Base-by-base conservation (phyloP, 2,888 invertebrate genomes). In the Gari tellinella region DNA sequence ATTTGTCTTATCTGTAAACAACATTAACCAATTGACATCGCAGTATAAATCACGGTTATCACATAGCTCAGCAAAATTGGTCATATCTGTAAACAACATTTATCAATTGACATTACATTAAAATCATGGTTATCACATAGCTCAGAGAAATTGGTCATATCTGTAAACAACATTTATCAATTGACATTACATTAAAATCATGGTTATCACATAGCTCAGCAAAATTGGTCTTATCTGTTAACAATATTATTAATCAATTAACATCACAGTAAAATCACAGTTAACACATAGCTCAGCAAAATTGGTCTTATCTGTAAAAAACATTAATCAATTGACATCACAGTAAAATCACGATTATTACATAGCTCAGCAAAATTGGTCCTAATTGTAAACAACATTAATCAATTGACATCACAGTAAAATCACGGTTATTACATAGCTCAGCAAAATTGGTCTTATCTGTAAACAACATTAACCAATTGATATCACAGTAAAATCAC, bases 111-210 rank as follows among this genome's bases (percentile, higher is more conserved):
- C 86, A 95, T 94, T 7, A 95, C 95, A 72, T 94, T 93, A 26
- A 96, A 92, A 91, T 97, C 96, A 46, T 95, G 57, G 92, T 97
- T 97, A 92, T 97, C 96, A 55, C 89, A 82, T 52, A 95, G 90
- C 53, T 93, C 92, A 65, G 94, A 93, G 94, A 94, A 95, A 57
- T 93, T 92, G 60, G 94, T 94, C 52, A 94, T 93, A 90, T 94
- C 94, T 86, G 65, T 40, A 40, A 40, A 12, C 8, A 15, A 40
- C 40, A 40, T n/a, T n/a, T n/a, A n/a, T n/a, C n/a, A n/a, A n/a
- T 94, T 12, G 94, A 93, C 86, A 95, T 94, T 7, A 95, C 95
- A 72, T 94, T 93, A 26, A 96, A 92, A 91, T 97, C 96, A 46
- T 96, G 94, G 92, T 97, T 97, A 92, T 97, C 96, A 55, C 89